Percentiles rank a stretch among this genome's conserved stretches.
Conservation (phyloP, 2,888 invertebrate species). For the Tenodera sinensis region DNA sequence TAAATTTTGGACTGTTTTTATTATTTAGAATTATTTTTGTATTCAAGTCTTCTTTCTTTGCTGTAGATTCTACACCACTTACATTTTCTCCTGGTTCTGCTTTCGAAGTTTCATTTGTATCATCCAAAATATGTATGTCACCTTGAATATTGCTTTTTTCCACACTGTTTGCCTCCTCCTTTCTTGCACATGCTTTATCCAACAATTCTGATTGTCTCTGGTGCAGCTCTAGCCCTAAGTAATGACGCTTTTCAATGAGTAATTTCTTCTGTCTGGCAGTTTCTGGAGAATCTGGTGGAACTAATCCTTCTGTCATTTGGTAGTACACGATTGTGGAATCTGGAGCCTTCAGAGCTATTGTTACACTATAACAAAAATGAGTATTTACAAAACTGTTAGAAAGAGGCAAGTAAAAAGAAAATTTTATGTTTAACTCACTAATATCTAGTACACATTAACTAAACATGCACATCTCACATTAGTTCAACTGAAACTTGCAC, state of each 20-base stretch:
- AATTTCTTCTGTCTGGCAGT: conserved; percentile 37
- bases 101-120: neutral
- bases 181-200: neutral
- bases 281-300: conserved; percentile 40
- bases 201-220: neutral
- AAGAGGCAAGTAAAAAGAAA: too few relatives aligned
- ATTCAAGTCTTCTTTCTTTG: neutral
- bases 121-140: neutral
- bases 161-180: neutral
- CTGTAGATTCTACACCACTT: neutral
- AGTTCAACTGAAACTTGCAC: too few relatives aligned
- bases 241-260: conserved; percentile 36
- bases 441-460: too few relatives aligned
- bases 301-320: conserved; percentile 38
- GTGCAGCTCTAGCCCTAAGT: neutral
- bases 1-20: neutral
- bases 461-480: too few relatives aligned
- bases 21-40: neutral
- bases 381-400: neutral
- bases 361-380: conserved; percentile 37
- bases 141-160: neutral
- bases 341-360: conserved; percentile 42
- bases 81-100: neutral
- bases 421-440: too few relatives aligned
- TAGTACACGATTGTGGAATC: conserved; percentile 43